phyloP scores from a whole-genome alignment of 2,888 invertebrate species.

The Drosophila quasianomalipes region DNA sequence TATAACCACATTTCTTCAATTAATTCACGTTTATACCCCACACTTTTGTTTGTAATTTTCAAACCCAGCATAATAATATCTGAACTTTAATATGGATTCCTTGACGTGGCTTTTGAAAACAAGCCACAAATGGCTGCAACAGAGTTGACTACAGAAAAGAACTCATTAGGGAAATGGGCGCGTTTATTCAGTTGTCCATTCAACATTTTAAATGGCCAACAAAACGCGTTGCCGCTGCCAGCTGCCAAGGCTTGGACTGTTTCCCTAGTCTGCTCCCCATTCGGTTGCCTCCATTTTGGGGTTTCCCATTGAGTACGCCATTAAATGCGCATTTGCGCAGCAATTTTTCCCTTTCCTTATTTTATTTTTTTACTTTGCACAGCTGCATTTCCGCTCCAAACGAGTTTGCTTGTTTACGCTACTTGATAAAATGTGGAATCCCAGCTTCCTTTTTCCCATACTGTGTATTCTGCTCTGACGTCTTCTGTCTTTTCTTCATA shows the following conservation, averaged over 20 bases:
- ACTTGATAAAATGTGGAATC: slow-evolving; percentile 35
- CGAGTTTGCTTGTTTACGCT: slow-evolving; percentile 70
- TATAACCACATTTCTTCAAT: neutral
- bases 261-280: neutral
- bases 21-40: neutral
- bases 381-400: slow-evolving; percentile 74
- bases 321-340: slow-evolving; percentile 74
- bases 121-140: slow-evolving; percentile 24
- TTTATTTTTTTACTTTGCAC: slow-evolving; percentile 25
- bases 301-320: slow-evolving; percentile 69
- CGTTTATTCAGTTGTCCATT: slow-evolving; percentile 40
- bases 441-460: slow-evolving; percentile 10
- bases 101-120: slow-evolving; percentile 8
- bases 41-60: neutral
- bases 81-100: neutral
- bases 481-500: neutral
- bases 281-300: slow-evolving; percentile 26
- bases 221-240: slow-evolving; percentile 33
- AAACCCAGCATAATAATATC: neutral
- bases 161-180: slow-evolving; percentile 26
- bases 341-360: slow-evolving; percentile 23
- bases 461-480: neutral
- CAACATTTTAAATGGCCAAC: slow-evolving; percentile 37
- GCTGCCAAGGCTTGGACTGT: slow-evolving; percentile 21
- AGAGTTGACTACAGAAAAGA: slow-evolving; percentile 3